phyloP scores from a whole-genome alignment of 2,113 vertebrate species.

The Tyto alba region DNA sequence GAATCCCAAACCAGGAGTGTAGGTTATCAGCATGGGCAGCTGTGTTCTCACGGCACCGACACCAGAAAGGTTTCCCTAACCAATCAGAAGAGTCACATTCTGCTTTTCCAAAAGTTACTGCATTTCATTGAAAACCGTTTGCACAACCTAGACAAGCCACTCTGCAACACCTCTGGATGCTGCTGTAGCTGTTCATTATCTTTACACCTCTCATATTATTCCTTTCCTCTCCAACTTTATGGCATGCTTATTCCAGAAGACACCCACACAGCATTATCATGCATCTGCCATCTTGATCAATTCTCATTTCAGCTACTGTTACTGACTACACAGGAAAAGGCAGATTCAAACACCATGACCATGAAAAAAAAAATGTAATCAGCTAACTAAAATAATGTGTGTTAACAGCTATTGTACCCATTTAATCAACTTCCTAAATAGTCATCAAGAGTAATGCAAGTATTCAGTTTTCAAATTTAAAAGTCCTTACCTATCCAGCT shows the following conservation, averaged over 20 bases:
- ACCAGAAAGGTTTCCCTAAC: neutral
- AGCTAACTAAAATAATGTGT: neutral
- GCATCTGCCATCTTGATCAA: neutral
- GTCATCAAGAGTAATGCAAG: neutral
- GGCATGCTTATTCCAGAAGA: fast-evolving
- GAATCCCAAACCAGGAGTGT: neutral
- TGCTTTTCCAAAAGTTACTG: neutral
- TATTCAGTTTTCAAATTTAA: neutral
- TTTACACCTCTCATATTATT: neutral
- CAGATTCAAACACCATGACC: neutral
- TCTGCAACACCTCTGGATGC: neutral
- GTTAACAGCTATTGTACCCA: neutral
- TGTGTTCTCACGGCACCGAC: neutral
- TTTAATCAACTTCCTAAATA: neutral
- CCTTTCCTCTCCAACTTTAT: neutral
- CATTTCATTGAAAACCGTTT: neutral
- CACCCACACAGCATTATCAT: neutral
- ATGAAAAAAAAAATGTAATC: neutral
- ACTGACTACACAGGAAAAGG: neutral
- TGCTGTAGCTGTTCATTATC: neutral
- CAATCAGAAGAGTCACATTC: neutral
- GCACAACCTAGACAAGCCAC: neutral
- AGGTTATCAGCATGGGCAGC: neutral
- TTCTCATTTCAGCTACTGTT: neutral
- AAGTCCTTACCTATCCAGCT: neutral